Evolutionary conservation across 2,888 invertebrate genomes (phyloP).

Genomic region (Eupithecia subfuscata): DNA sequence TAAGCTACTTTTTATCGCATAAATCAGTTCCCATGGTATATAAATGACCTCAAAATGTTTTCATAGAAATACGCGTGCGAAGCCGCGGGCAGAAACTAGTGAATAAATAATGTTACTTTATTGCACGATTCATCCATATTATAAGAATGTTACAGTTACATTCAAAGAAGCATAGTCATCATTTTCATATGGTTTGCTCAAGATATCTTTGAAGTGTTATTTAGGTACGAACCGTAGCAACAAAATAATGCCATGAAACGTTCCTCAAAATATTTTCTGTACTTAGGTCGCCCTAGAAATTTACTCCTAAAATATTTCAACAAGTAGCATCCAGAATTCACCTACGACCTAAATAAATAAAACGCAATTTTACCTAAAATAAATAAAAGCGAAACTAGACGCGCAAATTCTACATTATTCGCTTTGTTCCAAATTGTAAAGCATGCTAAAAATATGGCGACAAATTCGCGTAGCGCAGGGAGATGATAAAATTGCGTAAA

Average conservation of each 20-base stretch:
- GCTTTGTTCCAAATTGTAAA: constrained; percentile 25
- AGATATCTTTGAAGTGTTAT: too few species aligned
- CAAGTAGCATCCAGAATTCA: not conserved
- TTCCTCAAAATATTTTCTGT: not conserved
- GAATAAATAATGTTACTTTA: too few species aligned
- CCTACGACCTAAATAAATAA: constrained; percentile 19
- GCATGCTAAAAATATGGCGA: constrained; percentile 31
- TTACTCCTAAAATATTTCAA: not conserved
- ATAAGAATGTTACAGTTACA: too few species aligned
- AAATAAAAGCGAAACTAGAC: constrained; percentile 26
- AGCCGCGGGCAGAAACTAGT: too few species aligned
- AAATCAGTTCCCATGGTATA: too few species aligned
- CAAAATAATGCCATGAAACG: not conserved
- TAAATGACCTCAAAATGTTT: too few species aligned
- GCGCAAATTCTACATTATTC: constrained; percentile 26
- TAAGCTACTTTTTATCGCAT: too few species aligned
- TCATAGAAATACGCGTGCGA: too few species aligned
- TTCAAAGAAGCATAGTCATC: too few species aligned
- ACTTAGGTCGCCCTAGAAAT: not conserved
- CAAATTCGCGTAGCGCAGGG: constrained; percentile 20
- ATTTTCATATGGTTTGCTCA: too few species aligned
- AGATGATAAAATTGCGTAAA: too few species aligned
- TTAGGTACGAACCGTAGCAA: not conserved
- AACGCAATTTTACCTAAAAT: constrained; percentile 20
- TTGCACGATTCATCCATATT: too few species aligned